Percentiles rank a stretch among this genome's conserved stretches.
Evolutionary conservation across 1,140 invertebrate genomes (phyloP).

Genomic region (Uloborus diversus): DNA sequence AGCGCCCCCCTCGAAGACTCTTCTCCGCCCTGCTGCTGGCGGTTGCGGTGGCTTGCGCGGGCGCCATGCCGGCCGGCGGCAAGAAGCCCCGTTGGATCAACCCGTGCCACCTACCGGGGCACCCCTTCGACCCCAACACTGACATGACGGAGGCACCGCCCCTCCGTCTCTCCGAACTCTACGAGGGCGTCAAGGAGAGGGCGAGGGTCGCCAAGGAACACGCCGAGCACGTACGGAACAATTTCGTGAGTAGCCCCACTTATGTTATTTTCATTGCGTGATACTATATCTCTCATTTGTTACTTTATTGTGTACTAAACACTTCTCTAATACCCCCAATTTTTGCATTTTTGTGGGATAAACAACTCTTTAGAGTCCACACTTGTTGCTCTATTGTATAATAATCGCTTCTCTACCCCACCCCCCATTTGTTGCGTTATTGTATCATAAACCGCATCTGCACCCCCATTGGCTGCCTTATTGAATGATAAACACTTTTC

Average conservation of each 20-base stretch:
- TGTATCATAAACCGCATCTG: too few species aligned
- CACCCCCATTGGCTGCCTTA: too few species aligned
- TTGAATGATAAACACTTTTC: too few species aligned
- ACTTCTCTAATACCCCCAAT: too few species aligned
- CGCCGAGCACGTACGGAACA: not conserved
- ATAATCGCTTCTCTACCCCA: too few species aligned
- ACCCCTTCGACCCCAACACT: conserved; percentile 25
- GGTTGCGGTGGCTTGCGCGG: not conserved
- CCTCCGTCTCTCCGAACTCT: not conserved
- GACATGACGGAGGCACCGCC: conserved; percentile 15
- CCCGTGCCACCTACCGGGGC: conserved; percentile 52
- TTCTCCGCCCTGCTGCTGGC: not conserved
- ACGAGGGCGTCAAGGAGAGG: not conserved
- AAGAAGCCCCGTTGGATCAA: conserved; percentile 44
- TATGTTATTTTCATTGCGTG: not conserved
- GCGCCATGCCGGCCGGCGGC: not conserved
- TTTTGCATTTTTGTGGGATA: too few species aligned
- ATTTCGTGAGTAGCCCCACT: conserved; percentile 46
- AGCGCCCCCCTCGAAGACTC: not conserved
- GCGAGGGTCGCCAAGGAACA: conserved; percentile 22
- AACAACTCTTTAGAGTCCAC: too few species aligned
- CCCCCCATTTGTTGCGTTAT: too few species aligned
- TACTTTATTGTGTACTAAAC: too few species aligned
- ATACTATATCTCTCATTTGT: too few species aligned
- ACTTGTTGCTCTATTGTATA: too few species aligned